Conservation (phyloP, 2,797 vertebrate species). For the Anableps anableps region DNA sequence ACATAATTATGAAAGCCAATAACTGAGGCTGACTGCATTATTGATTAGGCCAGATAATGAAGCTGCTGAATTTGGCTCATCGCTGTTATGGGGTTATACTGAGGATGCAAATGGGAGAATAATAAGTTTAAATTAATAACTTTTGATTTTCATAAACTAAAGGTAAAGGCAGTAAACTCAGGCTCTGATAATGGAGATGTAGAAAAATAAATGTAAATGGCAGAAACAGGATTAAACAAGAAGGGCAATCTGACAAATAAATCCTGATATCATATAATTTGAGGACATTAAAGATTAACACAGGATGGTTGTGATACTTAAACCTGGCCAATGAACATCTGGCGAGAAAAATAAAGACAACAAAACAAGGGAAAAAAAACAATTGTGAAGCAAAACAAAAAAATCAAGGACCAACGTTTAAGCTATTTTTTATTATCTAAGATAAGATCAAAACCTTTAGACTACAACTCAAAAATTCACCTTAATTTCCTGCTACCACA, state of each 20-base stretch:
- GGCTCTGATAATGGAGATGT: not conserved
- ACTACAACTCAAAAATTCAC: no score
- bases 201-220: not conserved
- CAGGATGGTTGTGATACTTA: not conserved
- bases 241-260: no score
- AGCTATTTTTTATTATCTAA: no score
- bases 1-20: conserved; percentile 64
- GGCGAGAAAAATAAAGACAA: not conserved
- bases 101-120: not conserved
- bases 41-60: conserved; percentile 60
- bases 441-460: no score
- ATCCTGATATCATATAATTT: no score
- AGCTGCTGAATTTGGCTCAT: conserved; percentile 31
- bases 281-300: not conserved
- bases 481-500: no score
- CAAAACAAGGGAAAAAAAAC: no score
- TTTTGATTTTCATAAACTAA: not conserved
- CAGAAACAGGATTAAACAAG: no score
- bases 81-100: conserved; percentile 32
- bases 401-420: no score
- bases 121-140: not conserved
- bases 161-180: not conserved
- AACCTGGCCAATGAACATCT: not conserved
- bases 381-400: no score
- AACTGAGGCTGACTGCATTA: conserved; percentile 62